Conservation (phyloP, 2,888 invertebrate genomes). For the Drosophila mayaguana region DNA sequence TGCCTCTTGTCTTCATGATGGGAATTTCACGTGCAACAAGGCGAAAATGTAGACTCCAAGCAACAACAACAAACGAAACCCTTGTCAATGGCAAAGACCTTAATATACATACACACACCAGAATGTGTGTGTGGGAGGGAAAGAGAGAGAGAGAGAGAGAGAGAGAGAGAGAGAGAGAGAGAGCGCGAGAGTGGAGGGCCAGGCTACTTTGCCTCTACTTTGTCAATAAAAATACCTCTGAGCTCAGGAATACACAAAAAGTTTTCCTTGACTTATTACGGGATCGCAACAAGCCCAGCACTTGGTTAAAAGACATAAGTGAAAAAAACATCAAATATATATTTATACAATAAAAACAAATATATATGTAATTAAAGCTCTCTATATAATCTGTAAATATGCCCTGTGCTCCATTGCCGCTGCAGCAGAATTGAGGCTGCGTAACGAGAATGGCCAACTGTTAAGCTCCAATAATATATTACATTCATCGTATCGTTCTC, state of each 20-base stretch:
- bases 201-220: background rate
- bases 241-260: slow-evolving; percentile 37
- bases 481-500: slow-evolving; percentile 35
- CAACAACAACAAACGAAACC: slow-evolving; percentile 45
- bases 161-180: background rate
- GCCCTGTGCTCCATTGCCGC: slow-evolving; percentile 40
- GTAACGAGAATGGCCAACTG: background rate
- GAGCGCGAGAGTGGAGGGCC: background rate
- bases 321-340: background rate
- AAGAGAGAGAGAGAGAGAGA: slow-evolving; percentile 2
- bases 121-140: background rate
- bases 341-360: slow-evolving; percentile 14
- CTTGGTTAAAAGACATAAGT: slow-evolving; percentile 36
- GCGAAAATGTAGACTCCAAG: slow-evolving; percentile 7
- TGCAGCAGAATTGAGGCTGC: slow-evolving; percentile 7
- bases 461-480: slow-evolving; percentile 52
- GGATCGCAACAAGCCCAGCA: background rate
- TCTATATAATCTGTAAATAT: slow-evolving; percentile 28
- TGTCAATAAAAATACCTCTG: slow-evolving; percentile 68
- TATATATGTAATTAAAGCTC: slow-evolving; percentile 15
- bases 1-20: slow-evolving; percentile 62
- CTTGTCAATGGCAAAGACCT: slow-evolving; percentile 63
- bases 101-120: slow-evolving; percentile 22
- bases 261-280: slow-evolving; percentile 42
- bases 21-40: slow-evolving; percentile 68